Evolutionary conservation across 2,797 vertebrate genomes (phyloP), one percentile per base, ranked within the genome.

Genomic region (Protonibea diacanthus): DNA sequence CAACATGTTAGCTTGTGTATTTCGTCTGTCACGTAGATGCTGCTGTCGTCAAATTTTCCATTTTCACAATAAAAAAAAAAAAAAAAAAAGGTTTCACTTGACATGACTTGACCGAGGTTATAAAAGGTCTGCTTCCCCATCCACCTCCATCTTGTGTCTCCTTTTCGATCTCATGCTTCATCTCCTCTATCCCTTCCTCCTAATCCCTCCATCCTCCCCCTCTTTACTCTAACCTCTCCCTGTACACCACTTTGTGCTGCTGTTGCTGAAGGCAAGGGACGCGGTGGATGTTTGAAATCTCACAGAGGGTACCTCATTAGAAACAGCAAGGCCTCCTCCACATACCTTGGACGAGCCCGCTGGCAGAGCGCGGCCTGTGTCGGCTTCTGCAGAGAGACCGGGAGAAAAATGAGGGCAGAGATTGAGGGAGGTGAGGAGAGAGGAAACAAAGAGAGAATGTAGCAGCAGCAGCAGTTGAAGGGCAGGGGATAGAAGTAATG

Each of bases 231-330:
- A 21, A 45, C 81, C 75, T 64, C 56, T 78, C 60, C 49, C 67
- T 13, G 12, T 78, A 49, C 69, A 44, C 56, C 49, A 2, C 76
- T 78, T 60, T 38, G 40, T 47, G 52, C 49, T 4, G 18, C 49
- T 47, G 72, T 80, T 66, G 77, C 83, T 63, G 47, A 67, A 83
- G 82, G 82, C 80, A 2, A 74, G 52, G 42, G 74, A 71, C 5
- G 2, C 15, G 2, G 11, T 51, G 77, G 78, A 79, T 33, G 69
- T 85, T 66, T 86, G 80, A 85, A 84, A 56, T 69, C 67, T 78
- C 71, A 65, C 66, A 20, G 18, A 71, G 65, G 73, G 76, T 56
- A 45, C 82, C 81, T 90, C 74, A 72, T 92, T 90, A 89, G 79
- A 88, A 88, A 68, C 80, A 80, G 84, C 74, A 2, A 64, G 73